phyloP scores from a whole-genome alignment of 2,888 invertebrate species.

The Eupithecia exiguata region DNA sequence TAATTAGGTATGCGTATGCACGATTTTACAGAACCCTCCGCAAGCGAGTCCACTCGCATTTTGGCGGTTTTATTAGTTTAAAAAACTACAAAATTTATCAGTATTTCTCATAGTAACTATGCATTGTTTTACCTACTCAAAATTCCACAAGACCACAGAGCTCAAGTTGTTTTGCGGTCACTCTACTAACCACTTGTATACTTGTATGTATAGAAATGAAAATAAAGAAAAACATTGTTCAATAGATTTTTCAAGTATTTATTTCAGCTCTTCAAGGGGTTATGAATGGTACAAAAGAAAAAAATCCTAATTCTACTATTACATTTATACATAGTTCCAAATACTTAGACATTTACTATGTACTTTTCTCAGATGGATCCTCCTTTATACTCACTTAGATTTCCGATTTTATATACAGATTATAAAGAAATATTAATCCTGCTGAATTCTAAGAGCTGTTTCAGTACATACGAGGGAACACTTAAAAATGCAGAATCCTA shows the following conservation, averaged over 20 bases:
- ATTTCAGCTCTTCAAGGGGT: slow-evolving; percentile 72
- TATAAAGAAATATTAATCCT: not conserved
- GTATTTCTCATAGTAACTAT: no score
- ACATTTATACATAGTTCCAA: slow-evolving; percentile 59
- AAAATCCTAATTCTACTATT: slow-evolving; percentile 65
- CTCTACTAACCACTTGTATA: not conserved
- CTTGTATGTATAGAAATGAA: not conserved
- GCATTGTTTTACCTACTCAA: no score
- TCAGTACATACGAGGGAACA: slow-evolving; percentile 28
- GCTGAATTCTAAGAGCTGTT: not conserved
- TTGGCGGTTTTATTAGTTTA: no score
- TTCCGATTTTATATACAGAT: not conserved
- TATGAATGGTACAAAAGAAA: slow-evolving; percentile 74
- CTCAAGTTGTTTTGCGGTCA: no score
- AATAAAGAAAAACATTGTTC: slow-evolving; percentile 28
- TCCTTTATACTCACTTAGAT: slow-evolving; percentile 13
- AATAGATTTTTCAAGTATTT: slow-evolving; percentile 64
- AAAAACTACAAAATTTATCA: no score
- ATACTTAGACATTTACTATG: slow-evolving; percentile 65
- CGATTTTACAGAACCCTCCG: no score
- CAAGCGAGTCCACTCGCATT: no score
- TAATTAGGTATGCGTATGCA: no score
- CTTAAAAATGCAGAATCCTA: slow-evolving; percentile 49
- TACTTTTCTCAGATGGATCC: slow-evolving; percentile 59
- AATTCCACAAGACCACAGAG: no score